Percentiles rank a stretch among this genome's conserved stretches.
Conservation (phyloP, 1,140 invertebrate species). For the Amyelois transitella region DNA sequence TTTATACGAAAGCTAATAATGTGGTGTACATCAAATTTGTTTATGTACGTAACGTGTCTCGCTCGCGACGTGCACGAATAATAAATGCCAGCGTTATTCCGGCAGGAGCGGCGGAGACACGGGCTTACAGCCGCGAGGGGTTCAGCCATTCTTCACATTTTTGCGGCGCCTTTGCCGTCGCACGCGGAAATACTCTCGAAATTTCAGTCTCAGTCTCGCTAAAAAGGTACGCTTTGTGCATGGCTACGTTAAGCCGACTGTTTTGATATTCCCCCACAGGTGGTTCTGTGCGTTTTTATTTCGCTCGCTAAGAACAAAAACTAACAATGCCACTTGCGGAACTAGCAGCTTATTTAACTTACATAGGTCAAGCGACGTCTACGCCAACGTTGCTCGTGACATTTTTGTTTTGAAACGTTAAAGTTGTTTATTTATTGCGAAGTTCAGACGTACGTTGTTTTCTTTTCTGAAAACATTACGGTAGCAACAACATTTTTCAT, state of each 20-base stretch:
- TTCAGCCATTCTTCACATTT: constrained; percentile 32
- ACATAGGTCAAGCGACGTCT: background rate
- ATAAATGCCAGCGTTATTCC: constrained; percentile 28
- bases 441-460: background rate
- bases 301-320: background rate
- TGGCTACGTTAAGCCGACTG: constrained; percentile 18
- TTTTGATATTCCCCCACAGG: constrained; percentile 27
- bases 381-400: background rate
- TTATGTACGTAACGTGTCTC: constrained; percentile 14
- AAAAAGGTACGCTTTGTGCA: constrained; percentile 34
- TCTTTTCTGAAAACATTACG: background rate
- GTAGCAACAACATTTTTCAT: background rate
- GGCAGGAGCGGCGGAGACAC: background rate
- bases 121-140: constrained; percentile 5
- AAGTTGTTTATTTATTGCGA: background rate
- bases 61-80: constrained; percentile 16
- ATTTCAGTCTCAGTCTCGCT: constrained; percentile 26
- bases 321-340: background rate
- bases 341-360: background rate
- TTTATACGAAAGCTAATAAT: constrained; percentile 19
- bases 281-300: constrained; percentile 17
- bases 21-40: constrained; percentile 18
- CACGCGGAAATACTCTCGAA: constrained; percentile 29
- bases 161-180: constrained; percentile 35
- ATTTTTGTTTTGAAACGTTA: background rate